These are phyloP conservation scores for Drosophila paracracens DNA, from an alignment of 2,888 invertebrate genomes.

Conservation along the genomic window DNA sequence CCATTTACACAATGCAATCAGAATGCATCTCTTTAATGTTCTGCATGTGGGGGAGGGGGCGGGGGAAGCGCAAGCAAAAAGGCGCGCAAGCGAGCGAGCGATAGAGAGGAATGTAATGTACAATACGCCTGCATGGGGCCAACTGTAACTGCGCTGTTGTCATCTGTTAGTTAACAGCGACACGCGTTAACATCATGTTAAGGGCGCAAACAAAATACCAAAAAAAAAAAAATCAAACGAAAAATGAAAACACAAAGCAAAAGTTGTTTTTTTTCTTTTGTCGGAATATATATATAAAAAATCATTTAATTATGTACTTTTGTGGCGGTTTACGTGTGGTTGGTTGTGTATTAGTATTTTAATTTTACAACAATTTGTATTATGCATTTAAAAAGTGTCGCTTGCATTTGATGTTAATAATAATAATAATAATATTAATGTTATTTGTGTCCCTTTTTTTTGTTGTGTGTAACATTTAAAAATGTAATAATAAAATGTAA, in stretches of 20 bases:
- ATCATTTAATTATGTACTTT: constrained; percentile 69
- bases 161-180: constrained; percentile 28
- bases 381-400: constrained; percentile 34
- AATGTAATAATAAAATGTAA: constrained; percentile 66
- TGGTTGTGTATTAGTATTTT: constrained; percentile 30
- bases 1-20: constrained; percentile 20
- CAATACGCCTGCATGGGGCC: constrained; percentile 18
- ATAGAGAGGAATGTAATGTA: constrained; percentile 12
- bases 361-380: constrained; percentile 47
- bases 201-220: constrained; percentile 32
- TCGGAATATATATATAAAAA: constrained; percentile 68
- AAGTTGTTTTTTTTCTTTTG: constrained; percentile 40
- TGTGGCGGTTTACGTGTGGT: constrained; percentile 43
- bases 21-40: constrained; percentile 26
- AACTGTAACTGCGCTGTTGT: constrained; percentile 5
- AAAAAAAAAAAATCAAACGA: constrained; percentile 18
- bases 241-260: constrained; percentile 54
- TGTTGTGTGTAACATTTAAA: constrained; percentile 70
- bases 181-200: constrained; percentile 31
- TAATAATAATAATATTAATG: constrained; percentile 47
- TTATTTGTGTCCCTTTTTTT: constrained; percentile 61
- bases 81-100: not conserved
- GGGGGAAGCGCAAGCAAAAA: constrained; percentile 4
- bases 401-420: constrained; percentile 34
- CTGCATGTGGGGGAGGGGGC: not conserved